Conservation (phyloP, 2,888 invertebrate genomes). For the Loripinus fragilis region DNA sequence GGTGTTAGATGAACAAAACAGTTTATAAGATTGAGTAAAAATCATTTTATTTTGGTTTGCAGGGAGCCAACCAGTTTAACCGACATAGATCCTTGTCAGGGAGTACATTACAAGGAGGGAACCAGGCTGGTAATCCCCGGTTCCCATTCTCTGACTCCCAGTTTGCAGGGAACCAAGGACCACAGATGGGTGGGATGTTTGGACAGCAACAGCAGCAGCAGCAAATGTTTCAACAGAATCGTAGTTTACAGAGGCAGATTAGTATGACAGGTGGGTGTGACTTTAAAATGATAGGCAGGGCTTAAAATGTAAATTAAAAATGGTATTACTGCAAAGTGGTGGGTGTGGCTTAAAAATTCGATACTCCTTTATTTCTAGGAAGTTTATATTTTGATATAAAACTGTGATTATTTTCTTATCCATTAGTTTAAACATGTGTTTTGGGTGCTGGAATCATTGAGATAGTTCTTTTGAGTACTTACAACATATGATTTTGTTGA, state of each 20-base stretch:
- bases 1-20: no score
- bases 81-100: constrained; percentile 75
- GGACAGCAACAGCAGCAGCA: constrained; percentile 85
- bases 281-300: no score
- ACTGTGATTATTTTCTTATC: background rate
- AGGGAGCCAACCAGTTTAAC: constrained; percentile 55
- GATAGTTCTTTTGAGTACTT: background rate
- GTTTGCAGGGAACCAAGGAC: constrained; percentile 62
- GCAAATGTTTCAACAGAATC: constrained; percentile 83
- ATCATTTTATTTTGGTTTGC: background rate
- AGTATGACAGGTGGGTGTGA: constrained; percentile 68
- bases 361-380: no score
- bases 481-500: background rate
- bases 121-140: constrained; percentile 52
- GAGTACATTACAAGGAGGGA: constrained; percentile 66
- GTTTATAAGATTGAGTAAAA: no score
- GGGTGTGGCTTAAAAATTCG: no score
- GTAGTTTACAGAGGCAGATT: constrained; percentile 71
- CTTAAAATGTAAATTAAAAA: no score
- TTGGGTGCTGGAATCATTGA: background rate
- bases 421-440: background rate
- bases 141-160: constrained; percentile 74
- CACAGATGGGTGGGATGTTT: constrained; percentile 51
- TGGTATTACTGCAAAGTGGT: no score
- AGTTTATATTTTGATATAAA: no score